Evolutionary conservation across 2,888 invertebrate species (phyloP).

Genomic region (Epinotia demarniana): DNA sequence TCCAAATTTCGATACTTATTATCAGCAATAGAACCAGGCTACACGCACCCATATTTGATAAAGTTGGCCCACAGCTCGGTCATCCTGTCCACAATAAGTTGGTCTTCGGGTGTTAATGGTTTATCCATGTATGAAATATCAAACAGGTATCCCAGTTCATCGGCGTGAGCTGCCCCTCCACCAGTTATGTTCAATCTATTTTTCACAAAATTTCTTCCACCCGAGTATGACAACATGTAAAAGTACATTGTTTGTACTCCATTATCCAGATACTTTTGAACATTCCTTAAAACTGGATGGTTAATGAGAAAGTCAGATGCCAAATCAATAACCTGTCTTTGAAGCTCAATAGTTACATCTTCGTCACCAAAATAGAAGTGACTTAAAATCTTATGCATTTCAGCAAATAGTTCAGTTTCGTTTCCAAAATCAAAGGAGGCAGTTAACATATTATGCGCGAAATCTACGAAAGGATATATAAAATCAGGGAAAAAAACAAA

Average conservation of each 20-base stretch:
- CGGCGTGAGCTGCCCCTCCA: conserved; percentile 56
- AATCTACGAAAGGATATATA: not conserved
- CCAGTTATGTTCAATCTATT: conserved; percentile 49
- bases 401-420: conserved; percentile 47
- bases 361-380: conserved; percentile 56
- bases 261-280: conserved; percentile 52
- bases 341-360: conserved; percentile 46
- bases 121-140: conserved; percentile 49
- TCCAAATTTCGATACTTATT: no score
- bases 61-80: conserved; percentile 65
- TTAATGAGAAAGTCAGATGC: conserved; percentile 55
- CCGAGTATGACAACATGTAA: conserved; percentile 58
- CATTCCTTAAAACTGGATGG: conserved; percentile 53
- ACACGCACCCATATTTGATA: conserved; percentile 62
- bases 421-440: conserved; percentile 48
- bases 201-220: conserved; percentile 53
- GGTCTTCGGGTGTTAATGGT: conserved; percentile 53
- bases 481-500: not conserved
- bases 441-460: conserved; percentile 40
- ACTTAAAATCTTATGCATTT: conserved; percentile 47
- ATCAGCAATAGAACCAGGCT: no score
- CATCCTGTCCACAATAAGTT: conserved; percentile 60
- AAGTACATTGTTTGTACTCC: conserved; percentile 52
- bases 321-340: conserved; percentile 50
- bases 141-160: conserved; percentile 62